Base-by-base conservation (phyloP, 1,140 invertebrate species). In the Aplysia californica region DNA sequence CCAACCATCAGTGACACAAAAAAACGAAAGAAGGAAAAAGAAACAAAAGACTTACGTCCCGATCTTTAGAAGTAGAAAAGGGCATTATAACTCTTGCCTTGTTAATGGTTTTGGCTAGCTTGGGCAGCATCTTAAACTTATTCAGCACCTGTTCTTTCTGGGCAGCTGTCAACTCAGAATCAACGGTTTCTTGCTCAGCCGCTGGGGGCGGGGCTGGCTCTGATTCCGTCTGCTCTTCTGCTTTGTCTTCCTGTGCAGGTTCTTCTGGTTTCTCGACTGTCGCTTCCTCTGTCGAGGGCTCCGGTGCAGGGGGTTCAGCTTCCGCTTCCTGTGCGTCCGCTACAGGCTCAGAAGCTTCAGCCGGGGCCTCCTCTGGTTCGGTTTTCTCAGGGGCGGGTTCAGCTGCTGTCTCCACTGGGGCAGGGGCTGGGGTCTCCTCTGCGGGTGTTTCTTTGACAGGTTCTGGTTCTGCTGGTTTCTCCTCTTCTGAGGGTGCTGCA, bases 11-110 rank as follows among this genome's bases (percentile, higher is more conserved):
- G 29, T n/a, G n/a, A n/a, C n/a, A n/a, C n/a, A n/a, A n/a, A n/a
- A n/a, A n/a, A n/a, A n/a, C n/a, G n/a, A n/a, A n/a, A n/a, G n/a
- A n/a, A n/a, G n/a, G n/a, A n/a, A n/a, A n/a, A n/a, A n/a, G n/a
- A n/a, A n/a, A n/a, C n/a, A n/a, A 18, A 39, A 29, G 29, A 72
- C 58, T 26, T 39, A 33, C 50, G 36, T 39, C 41, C 73, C 55
- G 35, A 58, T 39, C 33, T 58, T 70, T 64, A 58, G 38, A 56
- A 55, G 56, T 18, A 56, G 61, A n/a, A 66, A 55, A 35, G 50
- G 31, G 55, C 36, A 70, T 1, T 23, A 50, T 65, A 70, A 56
- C 33, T 65, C 77, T 55, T 67, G 77, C 67, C 64, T 50, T 73
- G 64, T 69, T 55, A 23, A 55, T 21, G 39, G 55, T 68, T 74